Conservation (phyloP, 2,888 invertebrate species). For the Antheraea yamamai region DNA sequence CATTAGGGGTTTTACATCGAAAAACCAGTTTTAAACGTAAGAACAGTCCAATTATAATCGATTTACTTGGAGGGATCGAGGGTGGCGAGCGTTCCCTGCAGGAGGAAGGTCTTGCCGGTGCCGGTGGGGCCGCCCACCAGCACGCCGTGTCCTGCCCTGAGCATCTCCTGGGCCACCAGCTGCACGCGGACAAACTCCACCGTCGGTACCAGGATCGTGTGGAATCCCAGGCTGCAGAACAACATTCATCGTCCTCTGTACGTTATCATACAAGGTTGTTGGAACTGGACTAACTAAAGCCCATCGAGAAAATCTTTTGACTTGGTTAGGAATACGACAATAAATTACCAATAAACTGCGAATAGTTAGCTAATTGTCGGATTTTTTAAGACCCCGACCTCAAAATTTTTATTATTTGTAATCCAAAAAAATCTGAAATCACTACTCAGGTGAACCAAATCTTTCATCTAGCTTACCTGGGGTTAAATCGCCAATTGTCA, state of each 20-base stretch:
- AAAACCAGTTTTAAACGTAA: no score
- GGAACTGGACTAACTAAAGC: no score
- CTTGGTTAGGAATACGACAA: no score
- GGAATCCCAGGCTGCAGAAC: slow-evolving; percentile 86
- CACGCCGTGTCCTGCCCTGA: slow-evolving; percentile 86
- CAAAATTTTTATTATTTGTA: no score
- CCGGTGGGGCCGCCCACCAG: slow-evolving; percentile 92
- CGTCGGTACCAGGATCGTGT: slow-evolving; percentile 92
- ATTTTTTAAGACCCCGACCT: no score
- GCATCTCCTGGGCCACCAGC: slow-evolving; percentile 85
- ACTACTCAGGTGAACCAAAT: background rate
- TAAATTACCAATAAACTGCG: no score
- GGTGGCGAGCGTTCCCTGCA: slow-evolving; percentile 84
- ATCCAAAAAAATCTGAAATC: no score
- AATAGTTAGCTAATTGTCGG: no score
- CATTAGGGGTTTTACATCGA: no score
- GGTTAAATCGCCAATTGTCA: slow-evolving; percentile 87
- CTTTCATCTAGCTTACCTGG: slow-evolving; percentile 68
- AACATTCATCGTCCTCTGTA: background rate
- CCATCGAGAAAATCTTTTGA: no score
- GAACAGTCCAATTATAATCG: slow-evolving; percentile 20
- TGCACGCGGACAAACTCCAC: slow-evolving; percentile 94
- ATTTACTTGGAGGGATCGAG: slow-evolving; percentile 75
- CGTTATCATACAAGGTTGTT: background rate
- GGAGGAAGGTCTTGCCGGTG: slow-evolving; percentile 92